These are phyloP conservation scores for Caerostris darwini DNA, from an alignment of 1,140 invertebrate species.

Conservation along the genomic window DNA sequence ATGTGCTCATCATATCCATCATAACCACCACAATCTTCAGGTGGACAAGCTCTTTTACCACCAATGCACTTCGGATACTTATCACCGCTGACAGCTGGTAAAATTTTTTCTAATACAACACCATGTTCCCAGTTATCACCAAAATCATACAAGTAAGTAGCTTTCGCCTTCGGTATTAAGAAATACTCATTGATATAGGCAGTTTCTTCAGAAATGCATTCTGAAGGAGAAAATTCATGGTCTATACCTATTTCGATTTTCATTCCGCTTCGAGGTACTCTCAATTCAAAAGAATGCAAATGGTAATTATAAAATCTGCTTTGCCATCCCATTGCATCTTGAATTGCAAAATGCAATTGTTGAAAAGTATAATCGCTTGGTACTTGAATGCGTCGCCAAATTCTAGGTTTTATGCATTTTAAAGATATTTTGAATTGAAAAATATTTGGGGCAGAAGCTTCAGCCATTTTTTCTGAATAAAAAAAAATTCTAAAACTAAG, in stretches of 20 bases:
- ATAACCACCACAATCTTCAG: conserved; percentile 21
- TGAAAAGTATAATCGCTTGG: not conserved
- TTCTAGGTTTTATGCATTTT: not conserved
- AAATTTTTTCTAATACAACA: conserved; percentile 10
- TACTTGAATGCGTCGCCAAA: conserved; percentile 60
- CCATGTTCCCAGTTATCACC: conserved; percentile 45
- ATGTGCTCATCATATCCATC: conserved; percentile 7
- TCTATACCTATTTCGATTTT: not conserved
- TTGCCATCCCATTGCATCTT: conserved; percentile 43
- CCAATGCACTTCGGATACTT: conserved; percentile 9
- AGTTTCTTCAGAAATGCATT: not conserved
- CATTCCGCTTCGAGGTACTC: not conserved
- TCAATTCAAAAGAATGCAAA: not conserved
- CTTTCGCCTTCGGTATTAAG: not conserved
- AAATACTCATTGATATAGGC: not conserved
- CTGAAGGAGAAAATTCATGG: not conserved
- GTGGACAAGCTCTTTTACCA: conserved; percentile 54
- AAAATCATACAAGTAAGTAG: conserved; percentile 1
- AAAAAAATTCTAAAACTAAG: no score
- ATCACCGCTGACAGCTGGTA: not conserved
- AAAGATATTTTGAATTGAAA: conserved; percentile 62
- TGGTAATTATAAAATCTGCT: not conserved
- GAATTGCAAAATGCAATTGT: conserved; percentile 13
- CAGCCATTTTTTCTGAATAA: no score
- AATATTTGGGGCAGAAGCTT: not conserved